A percentile compares a stretch with the other conserved stretches of the same genome.
These are phyloP conservation scores for Hypselothyrea guttata DNA, from an alignment of 2,888 invertebrate genomes.

Conservation along the genomic window DNA sequence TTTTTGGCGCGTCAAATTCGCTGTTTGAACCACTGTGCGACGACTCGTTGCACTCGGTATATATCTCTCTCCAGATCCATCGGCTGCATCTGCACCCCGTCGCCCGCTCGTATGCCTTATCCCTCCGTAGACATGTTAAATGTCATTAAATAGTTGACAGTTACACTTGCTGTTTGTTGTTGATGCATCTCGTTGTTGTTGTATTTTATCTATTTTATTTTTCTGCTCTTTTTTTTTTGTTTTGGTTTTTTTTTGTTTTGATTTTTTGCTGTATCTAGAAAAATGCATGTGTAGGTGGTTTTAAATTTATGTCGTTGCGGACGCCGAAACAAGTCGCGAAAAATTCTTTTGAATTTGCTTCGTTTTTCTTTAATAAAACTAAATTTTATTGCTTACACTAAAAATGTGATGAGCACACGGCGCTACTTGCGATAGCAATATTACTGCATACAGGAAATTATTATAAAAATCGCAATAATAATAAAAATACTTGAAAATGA, in stretches of 20 bases:
- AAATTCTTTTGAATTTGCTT: conserved; percentile 74
- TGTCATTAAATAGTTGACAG: conserved; percentile 81
- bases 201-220: conserved; percentile 69
- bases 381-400: conserved; percentile 72
- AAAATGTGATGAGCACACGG: conserved; percentile 35
- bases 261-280: conserved; percentile 49
- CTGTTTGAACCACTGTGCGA: no score
- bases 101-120: conserved; percentile 5
- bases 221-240: conserved; percentile 33
- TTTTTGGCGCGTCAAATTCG: no score
- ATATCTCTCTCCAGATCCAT: not conserved
- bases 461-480: no score
- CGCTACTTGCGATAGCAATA: no score
- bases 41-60: conserved; percentile 4
- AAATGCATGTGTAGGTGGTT: conserved; percentile 75
- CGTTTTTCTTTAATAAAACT: conserved; percentile 74
- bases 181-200: conserved; percentile 37
- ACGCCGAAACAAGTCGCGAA: conserved; percentile 68
- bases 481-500: no score
- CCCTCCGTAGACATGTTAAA: conserved; percentile 76
- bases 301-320: conserved; percentile 69
- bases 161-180: conserved; percentile 62
- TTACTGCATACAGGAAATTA: no score
- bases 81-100: not conserved
- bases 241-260: conserved; percentile 20